Evolutionary conservation across 2,113 vertebrate species (phyloP), one percentile per base, ranked within the genome.

Genomic region (Crotalus helleri): DNA sequence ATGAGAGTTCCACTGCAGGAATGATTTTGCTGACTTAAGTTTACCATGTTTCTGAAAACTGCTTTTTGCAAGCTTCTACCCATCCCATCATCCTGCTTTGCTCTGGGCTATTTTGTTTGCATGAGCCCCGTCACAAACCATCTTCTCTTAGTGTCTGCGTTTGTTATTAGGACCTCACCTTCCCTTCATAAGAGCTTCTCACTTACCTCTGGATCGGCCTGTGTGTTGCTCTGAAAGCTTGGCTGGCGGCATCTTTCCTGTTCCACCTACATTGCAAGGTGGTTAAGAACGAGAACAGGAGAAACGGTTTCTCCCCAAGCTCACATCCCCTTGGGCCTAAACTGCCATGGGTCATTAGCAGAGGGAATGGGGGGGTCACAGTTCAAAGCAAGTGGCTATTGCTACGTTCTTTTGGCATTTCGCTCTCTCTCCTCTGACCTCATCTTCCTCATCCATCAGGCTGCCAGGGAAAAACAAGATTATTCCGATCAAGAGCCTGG

Each of bases 131-230:
- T 24, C 33, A 11, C 55, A 44, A 85, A 5, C 90, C 87, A 54
- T 61, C 21, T 26, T 17, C 44, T 0, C 0, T 92, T 54, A 1
- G 0, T 89, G 24, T 91, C 13, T 91, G 46, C 89, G 88, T 88
- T 90, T 85, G 44, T 85, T 91, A 86, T 4, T 49, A 55, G 24
- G 2, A 55, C 57, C 23, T 85, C 55, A 44, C 5, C 74, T 10
- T 87, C 19, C 24, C 87, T 24, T 85, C 91, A 5, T 29, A 0
- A 17, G 33, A 46, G 39, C 89, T 61, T 91, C 64, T 91, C 23
- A 0, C 91, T 61, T 58, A 59, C 55, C 64, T 92, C 93, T 90
- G 93, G 90, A 29, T 21, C 44, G n/a, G 88, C 87, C 46, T 33
- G n/a, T 53, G 39, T 7, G 0, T 54, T 94, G 53, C n/a, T 21